Evolutionary conservation across 2,113 vertebrate species (phyloP).

Genomic region (Antigone vipio): DNA sequence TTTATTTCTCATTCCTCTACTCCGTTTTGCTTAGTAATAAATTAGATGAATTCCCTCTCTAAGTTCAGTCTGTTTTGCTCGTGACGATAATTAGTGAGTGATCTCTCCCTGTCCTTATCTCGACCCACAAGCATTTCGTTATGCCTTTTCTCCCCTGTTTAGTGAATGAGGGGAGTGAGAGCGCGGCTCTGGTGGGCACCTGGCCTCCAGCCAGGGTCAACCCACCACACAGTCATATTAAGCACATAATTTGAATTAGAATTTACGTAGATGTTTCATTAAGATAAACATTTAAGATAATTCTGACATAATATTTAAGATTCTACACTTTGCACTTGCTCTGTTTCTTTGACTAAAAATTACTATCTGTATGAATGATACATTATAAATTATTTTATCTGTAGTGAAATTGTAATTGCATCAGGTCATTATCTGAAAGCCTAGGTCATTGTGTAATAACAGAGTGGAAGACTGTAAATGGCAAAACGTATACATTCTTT

Average conservation of each 20-base stretch:
- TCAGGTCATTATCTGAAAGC: not conserved
- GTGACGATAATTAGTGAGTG: no score
- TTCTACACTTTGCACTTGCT: not conserved
- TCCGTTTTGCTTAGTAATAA: no score
- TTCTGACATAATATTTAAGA: not conserved
- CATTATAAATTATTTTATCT: not conserved
- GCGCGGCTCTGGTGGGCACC: no score
- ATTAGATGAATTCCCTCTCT: no score
- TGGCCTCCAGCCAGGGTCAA: no score
- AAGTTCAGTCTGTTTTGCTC: no score
- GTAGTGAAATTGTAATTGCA: not conserved
- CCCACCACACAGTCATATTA: not conserved
- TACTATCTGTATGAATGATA: not conserved
- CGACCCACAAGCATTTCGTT: no score
- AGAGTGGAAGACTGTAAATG: not conserved
- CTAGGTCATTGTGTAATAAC: not conserved
- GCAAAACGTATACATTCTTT: not conserved
- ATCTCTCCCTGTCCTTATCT: no score
- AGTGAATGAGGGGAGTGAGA: no score
- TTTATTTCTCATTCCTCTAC: no score
- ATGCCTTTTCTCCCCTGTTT: no score
- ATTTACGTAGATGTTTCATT: no score
- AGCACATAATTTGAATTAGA: not conserved
- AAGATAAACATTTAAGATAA: not conserved
- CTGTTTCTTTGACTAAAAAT: not conserved